Evolutionary conservation across 2,888 invertebrate species (phyloP).

Genomic region (Diachrysia chrysitis): DNA sequence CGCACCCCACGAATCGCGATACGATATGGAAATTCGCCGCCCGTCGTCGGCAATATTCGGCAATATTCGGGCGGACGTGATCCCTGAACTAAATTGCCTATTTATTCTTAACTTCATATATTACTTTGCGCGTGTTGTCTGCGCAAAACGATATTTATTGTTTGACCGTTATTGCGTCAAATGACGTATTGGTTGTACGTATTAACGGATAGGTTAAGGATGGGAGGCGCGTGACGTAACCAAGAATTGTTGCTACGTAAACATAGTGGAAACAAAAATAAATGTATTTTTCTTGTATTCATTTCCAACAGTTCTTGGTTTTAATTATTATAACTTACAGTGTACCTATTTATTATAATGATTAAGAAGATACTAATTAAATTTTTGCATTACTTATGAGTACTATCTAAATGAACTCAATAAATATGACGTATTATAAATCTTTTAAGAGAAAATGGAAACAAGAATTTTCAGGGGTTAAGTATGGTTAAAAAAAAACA

Average conservation of each 20-base stretch:
- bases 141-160: constrained; percentile 89
- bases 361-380: not conserved
- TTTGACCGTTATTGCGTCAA: constrained; percentile 88
- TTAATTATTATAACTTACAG: not conserved
- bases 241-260: constrained; percentile 42
- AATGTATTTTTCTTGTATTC: not conserved
- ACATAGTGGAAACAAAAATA: constrained; percentile 15
- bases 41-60: constrained; percentile 87
- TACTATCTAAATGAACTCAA: no score
- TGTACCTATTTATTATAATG: not conserved
- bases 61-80: constrained; percentile 87
- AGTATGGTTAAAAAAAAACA: no score
- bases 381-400: not conserved
- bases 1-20: constrained; percentile 87
- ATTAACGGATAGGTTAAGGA: constrained; percentile 80
- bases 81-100: constrained; percentile 88
- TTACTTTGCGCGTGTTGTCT: constrained; percentile 89
- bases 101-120: constrained; percentile 90
- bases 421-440: no score
- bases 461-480: no score
- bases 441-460: no score
- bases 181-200: constrained; percentile 87
- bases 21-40: constrained; percentile 87
- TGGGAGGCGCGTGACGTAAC: constrained; percentile 73
- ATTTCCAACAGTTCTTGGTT: not conserved